Percentiles rank a stretch among this genome's conserved stretches.
phyloP scores from a whole-genome alignment of 2,113 vertebrate genomes.

The Nannospalax galili region DNA sequence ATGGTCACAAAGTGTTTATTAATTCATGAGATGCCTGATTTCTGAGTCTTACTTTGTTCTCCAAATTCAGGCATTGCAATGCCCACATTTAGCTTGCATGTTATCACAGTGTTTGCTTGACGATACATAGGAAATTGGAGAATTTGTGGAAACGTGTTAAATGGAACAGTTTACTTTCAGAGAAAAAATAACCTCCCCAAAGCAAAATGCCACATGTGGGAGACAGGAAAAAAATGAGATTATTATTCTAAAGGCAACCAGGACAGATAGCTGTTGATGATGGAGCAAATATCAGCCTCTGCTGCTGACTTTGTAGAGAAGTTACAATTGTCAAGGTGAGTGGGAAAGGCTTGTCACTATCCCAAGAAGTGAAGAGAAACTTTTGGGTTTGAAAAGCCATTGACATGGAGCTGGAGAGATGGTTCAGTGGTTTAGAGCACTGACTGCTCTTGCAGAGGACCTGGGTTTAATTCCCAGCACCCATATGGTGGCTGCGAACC shows the following conservation, averaged over 20 bases:
- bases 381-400: background rate
- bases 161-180: background rate
- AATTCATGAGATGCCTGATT: slow-evolving; percentile 53
- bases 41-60: slow-evolving; percentile 49
- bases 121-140: background rate
- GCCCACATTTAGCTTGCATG: background rate
- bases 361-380: background rate
- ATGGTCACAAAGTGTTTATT: slow-evolving; percentile 55
- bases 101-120: background rate
- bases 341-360: background rate
- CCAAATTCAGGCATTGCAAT: slow-evolving; percentile 31
- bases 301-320: background rate
- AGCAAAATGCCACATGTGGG: background rate
- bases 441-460: no score
- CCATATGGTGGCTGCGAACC: no score
- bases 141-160: background rate
- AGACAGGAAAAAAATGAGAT: background rate
- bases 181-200: background rate
- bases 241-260: slow-evolving; percentile 22
- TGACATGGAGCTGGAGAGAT: no score
- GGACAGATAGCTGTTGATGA: background rate
- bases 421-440: no score
- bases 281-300: accelerated
- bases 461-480: no score
- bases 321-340: background rate